These are phyloP conservation scores for Paralvinella palmiformis DNA, from an alignment of 1,140 invertebrate species.

Conservation along the genomic window DNA sequence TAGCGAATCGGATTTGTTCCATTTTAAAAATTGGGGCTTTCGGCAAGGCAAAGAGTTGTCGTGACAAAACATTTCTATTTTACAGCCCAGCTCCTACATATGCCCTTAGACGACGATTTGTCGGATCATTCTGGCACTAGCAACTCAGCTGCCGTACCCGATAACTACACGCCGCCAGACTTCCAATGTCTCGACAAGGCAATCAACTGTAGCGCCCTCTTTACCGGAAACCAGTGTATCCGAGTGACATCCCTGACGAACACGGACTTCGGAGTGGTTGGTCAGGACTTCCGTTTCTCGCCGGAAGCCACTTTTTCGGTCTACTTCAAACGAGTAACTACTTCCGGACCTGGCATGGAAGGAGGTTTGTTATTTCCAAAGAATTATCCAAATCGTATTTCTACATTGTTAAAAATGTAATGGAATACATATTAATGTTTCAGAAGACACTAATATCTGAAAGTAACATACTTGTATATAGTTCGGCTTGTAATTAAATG, in stretches of 20 bases:
- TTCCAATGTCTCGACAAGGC: conserved; percentile 14
- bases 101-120: conserved; percentile 14
- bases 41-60: too few relatives aligned
- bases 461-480: too few relatives aligned
- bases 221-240: conserved; percentile 9
- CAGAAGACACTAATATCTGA: too few relatives aligned
- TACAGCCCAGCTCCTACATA: conserved; percentile 8
- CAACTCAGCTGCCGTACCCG: background rate
- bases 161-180: background rate
- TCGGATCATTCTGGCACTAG: conserved; percentile 13
- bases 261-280: background rate
- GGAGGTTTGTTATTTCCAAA: too few relatives aligned
- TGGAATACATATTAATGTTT: background rate
- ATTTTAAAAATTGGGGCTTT: too few relatives aligned
- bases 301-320: conserved; percentile 6
- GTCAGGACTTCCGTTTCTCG: background rate
- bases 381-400: background rate
- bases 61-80: too few relatives aligned
- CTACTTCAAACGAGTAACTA: conserved; percentile 4
- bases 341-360: background rate
- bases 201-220: conserved; percentile 15
- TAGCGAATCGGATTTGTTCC: too few relatives aligned
- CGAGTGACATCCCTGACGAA: background rate
- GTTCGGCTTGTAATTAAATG: too few relatives aligned
- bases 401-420: background rate